Conservation (phyloP, 2,113 vertebrate species). For the Phyllopteryx taeniolatus region DNA sequence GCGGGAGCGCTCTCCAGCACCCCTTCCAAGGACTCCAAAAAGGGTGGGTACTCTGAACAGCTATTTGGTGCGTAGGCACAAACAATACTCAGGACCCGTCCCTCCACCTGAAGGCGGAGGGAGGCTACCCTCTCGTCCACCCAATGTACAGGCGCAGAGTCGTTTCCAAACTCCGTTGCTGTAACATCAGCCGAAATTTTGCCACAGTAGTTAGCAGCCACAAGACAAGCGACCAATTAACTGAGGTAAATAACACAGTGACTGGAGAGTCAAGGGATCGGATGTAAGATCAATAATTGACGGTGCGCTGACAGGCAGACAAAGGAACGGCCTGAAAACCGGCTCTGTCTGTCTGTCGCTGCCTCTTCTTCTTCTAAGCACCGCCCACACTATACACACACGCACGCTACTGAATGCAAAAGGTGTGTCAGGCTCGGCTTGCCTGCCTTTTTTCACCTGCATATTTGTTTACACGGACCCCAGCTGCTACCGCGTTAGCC, state of each 20-base stretch:
- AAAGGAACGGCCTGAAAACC: not conserved
- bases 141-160: too few relatives aligned
- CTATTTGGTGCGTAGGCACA: too few relatives aligned
- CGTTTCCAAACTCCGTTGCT: not conserved
- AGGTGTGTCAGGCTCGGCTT: conserved; percentile 42
- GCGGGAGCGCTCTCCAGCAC: too few relatives aligned
- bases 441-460: conserved; percentile 8
- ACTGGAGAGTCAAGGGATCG: not conserved
- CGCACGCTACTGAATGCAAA: conserved; percentile 36
- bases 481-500: conserved; percentile 46
- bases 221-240: not conserved
- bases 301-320: not conserved
- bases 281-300: not conserved
- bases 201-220: not conserved
- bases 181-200: not conserved
- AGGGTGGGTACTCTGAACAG: too few relatives aligned
- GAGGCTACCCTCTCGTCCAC: too few relatives aligned
- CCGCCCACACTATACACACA: not conserved
- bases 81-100: too few relatives aligned
- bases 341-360: conserved; percentile 21
- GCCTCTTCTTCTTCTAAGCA: not conserved
- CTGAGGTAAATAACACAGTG: not conserved
- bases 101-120: too few relatives aligned
- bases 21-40: too few relatives aligned
- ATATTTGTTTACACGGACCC: conserved; percentile 54